Percentiles rank a stretch among this genome's conserved stretches.
phyloP scores from a whole-genome alignment of 2,888 invertebrate genomes.

The Netelia virgata region DNA sequence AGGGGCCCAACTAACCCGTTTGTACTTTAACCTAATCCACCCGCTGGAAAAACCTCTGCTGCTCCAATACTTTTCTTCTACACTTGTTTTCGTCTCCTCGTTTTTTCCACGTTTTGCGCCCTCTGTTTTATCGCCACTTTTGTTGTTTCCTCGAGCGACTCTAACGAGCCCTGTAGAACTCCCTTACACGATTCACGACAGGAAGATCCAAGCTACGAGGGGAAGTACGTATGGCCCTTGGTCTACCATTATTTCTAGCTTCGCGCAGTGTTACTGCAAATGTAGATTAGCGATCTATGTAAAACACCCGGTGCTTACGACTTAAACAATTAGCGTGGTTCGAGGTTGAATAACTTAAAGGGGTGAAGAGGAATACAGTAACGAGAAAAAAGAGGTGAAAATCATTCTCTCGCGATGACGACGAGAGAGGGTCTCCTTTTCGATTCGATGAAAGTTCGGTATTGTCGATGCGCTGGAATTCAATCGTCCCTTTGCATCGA shows the following conservation, averaged over 20 bases:
- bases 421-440: too few species aligned
- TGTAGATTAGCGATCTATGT: slow-evolving; percentile 52
- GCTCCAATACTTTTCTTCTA: slow-evolving; percentile 16
- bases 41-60: slow-evolving; percentile 29
- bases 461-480: too few species aligned
- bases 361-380: neutral
- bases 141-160: slow-evolving; percentile 1
- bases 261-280: neutral
- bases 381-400: neutral
- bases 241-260: slow-evolving; percentile 29
- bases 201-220: neutral
- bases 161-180: neutral
- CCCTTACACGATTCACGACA: neutral
- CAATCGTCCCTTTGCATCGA: too few species aligned
- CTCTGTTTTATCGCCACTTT: neutral
- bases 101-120: neutral
- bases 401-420: slow-evolving; percentile 10
- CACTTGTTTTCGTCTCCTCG: slow-evolving; percentile 2
- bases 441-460: too few species aligned
- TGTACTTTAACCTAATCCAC: slow-evolving; percentile 40
- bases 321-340: slow-evolving; percentile 32
- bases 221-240: neutral
- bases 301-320: slow-evolving; percentile 22
- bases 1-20: neutral
- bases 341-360: neutral